These are phyloP conservation scores for Scleropages formosus DNA, from an alignment of 2,797 vertebrate genomes.

Conservation along the genomic window DNA sequence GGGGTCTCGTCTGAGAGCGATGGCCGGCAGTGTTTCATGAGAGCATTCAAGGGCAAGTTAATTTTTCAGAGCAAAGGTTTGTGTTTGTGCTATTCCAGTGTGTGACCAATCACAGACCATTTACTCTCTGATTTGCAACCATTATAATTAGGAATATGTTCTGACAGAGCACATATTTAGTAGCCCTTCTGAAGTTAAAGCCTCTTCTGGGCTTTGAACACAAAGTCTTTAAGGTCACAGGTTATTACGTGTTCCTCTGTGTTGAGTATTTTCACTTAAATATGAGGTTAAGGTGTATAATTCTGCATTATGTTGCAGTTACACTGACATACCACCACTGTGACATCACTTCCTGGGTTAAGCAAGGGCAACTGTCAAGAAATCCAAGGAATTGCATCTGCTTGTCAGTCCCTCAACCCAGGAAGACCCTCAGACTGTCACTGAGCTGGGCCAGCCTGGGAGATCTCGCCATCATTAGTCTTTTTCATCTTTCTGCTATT, in stretches of 20 bases:
- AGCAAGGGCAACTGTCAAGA: neutral
- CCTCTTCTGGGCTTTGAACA: neutral
- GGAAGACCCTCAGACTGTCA: neutral
- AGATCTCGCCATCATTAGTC: constrained; percentile 8
- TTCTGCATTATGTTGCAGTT: neutral
- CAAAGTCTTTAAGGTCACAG: neutral
- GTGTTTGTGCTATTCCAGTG: neutral
- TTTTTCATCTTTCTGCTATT: constrained; percentile 3
- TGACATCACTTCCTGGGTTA: constrained; percentile 1
- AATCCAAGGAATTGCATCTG: constrained; percentile 5
- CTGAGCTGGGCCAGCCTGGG: neutral
- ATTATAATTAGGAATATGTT: constrained; percentile 3
- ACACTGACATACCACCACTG: too few relatives aligned
- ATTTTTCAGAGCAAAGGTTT: too few relatives aligned
- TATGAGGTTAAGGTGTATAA: neutral
- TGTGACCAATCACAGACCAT: constrained; percentile 8
- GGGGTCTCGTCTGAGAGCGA: neutral
- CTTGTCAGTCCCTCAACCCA: constrained; percentile 9
- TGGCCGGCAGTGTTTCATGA: too few relatives aligned
- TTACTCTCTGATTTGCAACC: neutral
- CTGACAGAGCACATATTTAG: neutral
- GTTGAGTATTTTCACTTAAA: too few relatives aligned
- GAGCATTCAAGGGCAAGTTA: too few relatives aligned
- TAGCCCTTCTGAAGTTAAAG: neutral
- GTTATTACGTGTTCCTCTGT: neutral